Conservation (phyloP, 2,113 vertebrate species). For the Capreolus pygargus region DNA sequence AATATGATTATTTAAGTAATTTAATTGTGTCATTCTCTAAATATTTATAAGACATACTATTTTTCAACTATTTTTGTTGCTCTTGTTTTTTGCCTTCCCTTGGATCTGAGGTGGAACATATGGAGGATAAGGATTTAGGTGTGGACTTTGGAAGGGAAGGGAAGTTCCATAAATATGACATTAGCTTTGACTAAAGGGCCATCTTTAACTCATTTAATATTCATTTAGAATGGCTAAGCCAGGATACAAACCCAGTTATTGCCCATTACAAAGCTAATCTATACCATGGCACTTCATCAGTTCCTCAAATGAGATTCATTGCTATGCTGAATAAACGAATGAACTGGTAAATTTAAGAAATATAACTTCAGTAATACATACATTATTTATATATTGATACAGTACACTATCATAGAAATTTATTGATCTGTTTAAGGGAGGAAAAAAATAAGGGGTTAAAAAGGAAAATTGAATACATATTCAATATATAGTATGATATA, state of each 20-base stretch:
- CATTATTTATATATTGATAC: neutral
- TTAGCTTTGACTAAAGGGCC: neutral
- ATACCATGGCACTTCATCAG: neutral
- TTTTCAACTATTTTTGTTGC: neutral
- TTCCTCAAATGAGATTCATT: neutral
- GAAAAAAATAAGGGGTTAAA: neutral
- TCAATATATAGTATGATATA: neutral
- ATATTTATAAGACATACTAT: neutral
- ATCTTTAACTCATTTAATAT: neutral
- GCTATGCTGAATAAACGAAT: neutral
- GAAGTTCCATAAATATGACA: neutral
- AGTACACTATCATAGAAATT: neutral
- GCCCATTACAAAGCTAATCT: neutral
- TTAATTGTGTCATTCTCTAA: neutral
- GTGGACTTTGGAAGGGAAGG: neutral
- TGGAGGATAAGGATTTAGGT: neutral
- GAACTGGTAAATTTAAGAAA: neutral
- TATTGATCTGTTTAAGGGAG: neutral
- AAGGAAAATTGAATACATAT: neutral
- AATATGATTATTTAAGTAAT: neutral
- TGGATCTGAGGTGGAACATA: neutral
- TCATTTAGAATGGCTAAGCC: neutral
- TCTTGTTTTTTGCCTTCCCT: neutral
- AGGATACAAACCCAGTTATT: neutral
- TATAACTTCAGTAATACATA: neutral